A percentile compares a stretch with the other conserved stretches of the same genome.
Conservation (phyloP, 2,113 vertebrate genomes). For the Ahaetulla prasina region DNA sequence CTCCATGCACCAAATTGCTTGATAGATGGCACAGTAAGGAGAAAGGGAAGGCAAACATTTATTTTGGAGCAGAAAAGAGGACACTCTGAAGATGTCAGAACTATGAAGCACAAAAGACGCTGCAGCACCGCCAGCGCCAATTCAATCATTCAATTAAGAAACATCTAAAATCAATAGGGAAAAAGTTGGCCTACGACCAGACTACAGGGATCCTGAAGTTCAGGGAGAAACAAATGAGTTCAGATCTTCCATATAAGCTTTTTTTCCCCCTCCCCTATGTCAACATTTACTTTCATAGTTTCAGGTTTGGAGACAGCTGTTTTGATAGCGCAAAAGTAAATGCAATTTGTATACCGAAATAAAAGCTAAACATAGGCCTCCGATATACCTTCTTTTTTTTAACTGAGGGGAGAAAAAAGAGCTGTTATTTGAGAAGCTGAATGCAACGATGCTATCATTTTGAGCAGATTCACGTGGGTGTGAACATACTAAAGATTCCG, state of each 20-base stretch:
- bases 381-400: neutral
- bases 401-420: neutral
- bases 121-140: neutral
- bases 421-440: conserved; percentile 48
- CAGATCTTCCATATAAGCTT: neutral
- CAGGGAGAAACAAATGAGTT: neutral
- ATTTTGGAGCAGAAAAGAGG: neutral
- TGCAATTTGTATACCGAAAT: conserved; percentile 51
- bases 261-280: neutral
- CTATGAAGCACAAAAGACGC: neutral
- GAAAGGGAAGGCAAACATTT: neutral
- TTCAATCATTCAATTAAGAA: neutral
- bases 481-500: neutral
- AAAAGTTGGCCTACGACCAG: neutral
- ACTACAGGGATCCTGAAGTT: neutral
- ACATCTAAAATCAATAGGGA: neutral
- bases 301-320: conserved; percentile 46
- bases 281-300: conserved; percentile 42
- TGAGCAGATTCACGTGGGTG: conserved; percentile 52
- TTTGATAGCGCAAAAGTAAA: conserved; percentile 31
- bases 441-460: conserved; percentile 49
- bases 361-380: conserved; percentile 44
- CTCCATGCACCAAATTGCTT: neutral
- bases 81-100: neutral
- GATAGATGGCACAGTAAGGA: neutral